phyloP scores from a whole-genome alignment of 2,113 vertebrate genomes.

The Elaphurus davidianus region DNA sequence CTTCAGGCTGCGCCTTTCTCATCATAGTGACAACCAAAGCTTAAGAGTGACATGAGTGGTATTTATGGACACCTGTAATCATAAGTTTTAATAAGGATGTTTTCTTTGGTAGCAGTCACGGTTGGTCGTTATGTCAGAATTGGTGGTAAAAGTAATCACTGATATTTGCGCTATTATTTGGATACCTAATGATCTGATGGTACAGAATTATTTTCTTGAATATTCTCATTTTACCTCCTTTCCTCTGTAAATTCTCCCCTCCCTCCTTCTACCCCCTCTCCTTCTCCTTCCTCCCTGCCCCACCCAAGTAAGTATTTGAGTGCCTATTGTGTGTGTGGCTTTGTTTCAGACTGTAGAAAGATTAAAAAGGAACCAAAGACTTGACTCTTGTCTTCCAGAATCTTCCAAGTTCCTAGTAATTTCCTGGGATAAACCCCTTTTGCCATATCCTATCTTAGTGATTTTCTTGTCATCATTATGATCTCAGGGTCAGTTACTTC shows the following conservation, averaged over 20 bases:
- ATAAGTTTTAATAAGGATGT: background rate
- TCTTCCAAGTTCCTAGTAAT: background rate
- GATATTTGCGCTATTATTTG: background rate
- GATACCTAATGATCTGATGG: background rate
- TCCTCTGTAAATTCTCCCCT: background rate
- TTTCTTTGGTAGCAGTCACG: background rate
- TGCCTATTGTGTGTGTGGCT: background rate
- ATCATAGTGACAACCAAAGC: background rate
- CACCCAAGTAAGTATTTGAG: background rate
- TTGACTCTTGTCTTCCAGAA: background rate
- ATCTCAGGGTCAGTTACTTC: background rate
- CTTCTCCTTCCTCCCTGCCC: background rate
- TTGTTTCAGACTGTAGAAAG: background rate
- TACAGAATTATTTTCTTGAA: background rate
- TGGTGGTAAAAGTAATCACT: background rate
- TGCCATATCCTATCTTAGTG: background rate
- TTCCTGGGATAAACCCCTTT: background rate
- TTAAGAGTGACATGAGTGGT: background rate
- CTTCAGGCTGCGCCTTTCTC: slow-evolving; percentile 16
- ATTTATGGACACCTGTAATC: background rate
- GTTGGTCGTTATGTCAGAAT: background rate
- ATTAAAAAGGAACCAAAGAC: background rate
- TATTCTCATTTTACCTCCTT: background rate
- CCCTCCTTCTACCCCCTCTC: no score
- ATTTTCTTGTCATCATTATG: background rate